Conservation (phyloP, 1,140 invertebrate genomes). For the Stegodyphus mimosarum region DNA sequence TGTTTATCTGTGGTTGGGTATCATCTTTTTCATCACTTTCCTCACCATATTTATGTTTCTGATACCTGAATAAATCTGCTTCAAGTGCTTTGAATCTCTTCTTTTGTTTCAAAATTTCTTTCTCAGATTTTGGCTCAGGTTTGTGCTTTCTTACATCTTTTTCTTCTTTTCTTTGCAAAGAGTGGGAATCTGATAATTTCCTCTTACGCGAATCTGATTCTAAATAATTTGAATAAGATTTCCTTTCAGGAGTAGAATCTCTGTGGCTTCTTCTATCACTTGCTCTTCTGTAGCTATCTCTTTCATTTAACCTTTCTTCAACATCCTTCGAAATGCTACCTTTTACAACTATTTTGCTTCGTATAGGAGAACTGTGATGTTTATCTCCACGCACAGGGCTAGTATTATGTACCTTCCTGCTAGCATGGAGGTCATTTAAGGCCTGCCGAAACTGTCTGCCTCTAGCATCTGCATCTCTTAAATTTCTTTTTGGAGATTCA, state of each 20-base stretch:
- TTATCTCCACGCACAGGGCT: background rate
- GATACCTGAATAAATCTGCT: slow-evolving; percentile 6
- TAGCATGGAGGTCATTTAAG: background rate
- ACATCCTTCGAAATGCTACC: background rate
- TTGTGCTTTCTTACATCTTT: background rate
- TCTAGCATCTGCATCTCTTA: background rate
- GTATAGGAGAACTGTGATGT: background rate
- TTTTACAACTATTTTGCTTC: slow-evolving; percentile 4
- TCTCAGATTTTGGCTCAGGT: background rate
- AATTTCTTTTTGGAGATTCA: background rate
- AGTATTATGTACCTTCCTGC: background rate
- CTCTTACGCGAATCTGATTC: too few relatives aligned
- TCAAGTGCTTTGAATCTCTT: background rate
- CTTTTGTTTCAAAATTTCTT: background rate
- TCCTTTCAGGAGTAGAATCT: background rate
- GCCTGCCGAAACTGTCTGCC: background rate
- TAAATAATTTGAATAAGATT: background rate
- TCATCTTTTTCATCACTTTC: background rate
- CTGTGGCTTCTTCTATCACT: background rate
- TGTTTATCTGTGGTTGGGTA: background rate
- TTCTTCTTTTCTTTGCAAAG: background rate
- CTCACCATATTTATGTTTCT: background rate
- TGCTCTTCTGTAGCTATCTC: background rate
- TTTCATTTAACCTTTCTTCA: background rate
- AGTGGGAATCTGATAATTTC: too few relatives aligned